A percentile compares a stretch with the other conserved stretches of the same genome.
Conservation (phyloP, 2,888 invertebrate genomes). For the Asteroscopus sphinx region DNA sequence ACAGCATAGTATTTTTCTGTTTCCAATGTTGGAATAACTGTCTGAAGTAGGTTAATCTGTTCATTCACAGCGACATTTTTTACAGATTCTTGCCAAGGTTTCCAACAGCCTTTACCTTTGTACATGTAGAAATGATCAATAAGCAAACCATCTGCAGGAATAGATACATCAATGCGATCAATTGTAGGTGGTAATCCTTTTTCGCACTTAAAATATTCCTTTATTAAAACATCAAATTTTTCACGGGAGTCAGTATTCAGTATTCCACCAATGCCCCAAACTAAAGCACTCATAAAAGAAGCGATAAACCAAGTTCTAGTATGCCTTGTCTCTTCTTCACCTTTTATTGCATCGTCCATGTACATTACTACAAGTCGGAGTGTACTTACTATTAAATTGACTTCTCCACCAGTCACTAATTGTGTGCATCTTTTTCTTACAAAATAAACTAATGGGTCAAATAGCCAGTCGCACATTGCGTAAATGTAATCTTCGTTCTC, state of each 20-base stretch:
- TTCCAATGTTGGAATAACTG: constrained; percentile 96
- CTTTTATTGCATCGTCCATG: constrained; percentile 92
- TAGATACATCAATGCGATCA: constrained; percentile 92
- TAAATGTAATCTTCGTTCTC: constrained; percentile 90
- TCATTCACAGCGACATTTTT: constrained; percentile 88
- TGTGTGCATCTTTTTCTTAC: constrained; percentile 92
- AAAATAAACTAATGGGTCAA: constrained; percentile 93
- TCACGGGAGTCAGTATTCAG: constrained; percentile 93
- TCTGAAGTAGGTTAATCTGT: constrained; percentile 91
- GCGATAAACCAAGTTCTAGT: constrained; percentile 93
- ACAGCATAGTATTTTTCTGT: constrained; percentile 94
- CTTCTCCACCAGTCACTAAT: constrained; percentile 92
- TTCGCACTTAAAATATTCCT: constrained; percentile 86
- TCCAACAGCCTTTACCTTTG: constrained; percentile 96
- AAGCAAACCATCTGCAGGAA: constrained; percentile 94
- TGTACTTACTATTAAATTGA: constrained; percentile 92
- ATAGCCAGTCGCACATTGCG: constrained; percentile 93
- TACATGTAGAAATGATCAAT: constrained; percentile 95
- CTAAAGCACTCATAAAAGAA: constrained; percentile 92
- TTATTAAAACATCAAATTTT: constrained; percentile 91
- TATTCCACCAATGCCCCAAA: constrained; percentile 96
- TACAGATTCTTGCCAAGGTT: constrained; percentile 94
- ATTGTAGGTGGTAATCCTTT: constrained; percentile 82
- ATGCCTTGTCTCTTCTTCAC: constrained; percentile 93
- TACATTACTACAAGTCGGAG: constrained; percentile 94